phyloP scores from a whole-genome alignment of 2,113 vertebrate genomes.

The Rhynchomys soricoides region DNA sequence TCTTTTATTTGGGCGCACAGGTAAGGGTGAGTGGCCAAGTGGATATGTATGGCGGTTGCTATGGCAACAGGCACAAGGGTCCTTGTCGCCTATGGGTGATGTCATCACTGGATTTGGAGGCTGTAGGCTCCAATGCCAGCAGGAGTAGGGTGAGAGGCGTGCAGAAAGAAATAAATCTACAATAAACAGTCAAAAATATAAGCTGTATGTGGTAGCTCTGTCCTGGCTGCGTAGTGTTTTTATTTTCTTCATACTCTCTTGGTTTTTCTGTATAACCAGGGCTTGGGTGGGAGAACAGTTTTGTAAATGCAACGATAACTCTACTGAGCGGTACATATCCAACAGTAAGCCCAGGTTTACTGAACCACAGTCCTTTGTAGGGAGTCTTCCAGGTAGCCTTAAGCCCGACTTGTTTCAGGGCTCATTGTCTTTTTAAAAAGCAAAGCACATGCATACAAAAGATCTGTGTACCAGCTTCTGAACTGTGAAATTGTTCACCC shows the following conservation, averaged over 20 bases:
- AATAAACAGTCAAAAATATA: not conserved
- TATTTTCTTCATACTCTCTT: not conserved
- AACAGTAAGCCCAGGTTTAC: not conserved
- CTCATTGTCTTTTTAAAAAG: not conserved
- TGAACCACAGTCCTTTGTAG: not conserved
- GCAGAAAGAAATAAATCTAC: not conserved
- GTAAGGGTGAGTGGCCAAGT: too few relatives aligned
- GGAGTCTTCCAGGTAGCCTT: not conserved
- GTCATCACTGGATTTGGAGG: too few relatives aligned
- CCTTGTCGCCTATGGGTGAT: too few relatives aligned
- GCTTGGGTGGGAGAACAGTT: not conserved
- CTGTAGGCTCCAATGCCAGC: too few relatives aligned
- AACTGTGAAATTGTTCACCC: not conserved
- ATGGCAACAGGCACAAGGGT: too few relatives aligned
- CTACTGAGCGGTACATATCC: fast-evolving
- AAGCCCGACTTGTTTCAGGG: not conserved
- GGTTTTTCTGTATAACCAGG: not conserved
- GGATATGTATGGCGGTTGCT: too few relatives aligned
- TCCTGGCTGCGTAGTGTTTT: not conserved
- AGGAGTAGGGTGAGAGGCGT: fast-evolving
- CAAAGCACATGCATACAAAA: not conserved
- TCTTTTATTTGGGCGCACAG: too few relatives aligned
- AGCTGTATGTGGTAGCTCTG: too few relatives aligned
- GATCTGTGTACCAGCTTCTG: not conserved
- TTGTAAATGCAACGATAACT: not conserved